Evolutionary conservation across 2,888 invertebrate genomes (phyloP), one percentile per base, ranked within the genome.

Genomic region (Plutella xylostella): DNA sequence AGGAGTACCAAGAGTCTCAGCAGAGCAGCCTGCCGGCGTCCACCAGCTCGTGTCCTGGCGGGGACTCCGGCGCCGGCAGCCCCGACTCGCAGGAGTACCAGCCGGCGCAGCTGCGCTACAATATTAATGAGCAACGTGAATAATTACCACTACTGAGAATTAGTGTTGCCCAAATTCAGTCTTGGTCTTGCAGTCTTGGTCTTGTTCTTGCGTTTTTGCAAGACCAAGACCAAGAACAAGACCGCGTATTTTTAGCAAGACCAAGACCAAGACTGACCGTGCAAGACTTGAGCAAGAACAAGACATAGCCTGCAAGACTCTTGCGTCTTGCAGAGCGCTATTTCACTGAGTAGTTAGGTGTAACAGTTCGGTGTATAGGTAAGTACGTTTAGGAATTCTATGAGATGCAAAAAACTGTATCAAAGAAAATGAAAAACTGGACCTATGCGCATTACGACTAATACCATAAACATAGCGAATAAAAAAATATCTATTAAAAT

Each of bases 121-220:
- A 71, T 3, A 55, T 80, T 15, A 84, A 82, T 49, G 83, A 85
- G 31, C 80, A 82, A 48, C 62, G 84, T 85, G 46, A 66, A 69
- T 56, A 19, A 35, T 19, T 30, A 14, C 11, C 20, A 33, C n/a
- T 33, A 22, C 2, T 21, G 31, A 4, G 6, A 25, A 7, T 25
- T 9, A 4, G 11, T 12, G 3, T 28, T 6, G 28, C n/a, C n/a
- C n/a, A 12, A 2, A 28, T n/a, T 6, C 7, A 4, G 11, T 12
- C 4, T 28, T 28, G 3, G 28, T 28, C 7, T 28, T 25, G n/a
- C 12, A 42, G 30, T n/a, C 3, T 41, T 15, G 14, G 5, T 25
- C 9, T 9, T 7, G 25, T 25, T 7, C 25, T 25, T 25, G 5
- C 25, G 9, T 9, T 25, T 25, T 25, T 25, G 9, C 25, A 25